These are phyloP conservation scores for Hemithea aestivaria DNA, from an alignment of 2,888 invertebrate species.

Conservation along the genomic window DNA sequence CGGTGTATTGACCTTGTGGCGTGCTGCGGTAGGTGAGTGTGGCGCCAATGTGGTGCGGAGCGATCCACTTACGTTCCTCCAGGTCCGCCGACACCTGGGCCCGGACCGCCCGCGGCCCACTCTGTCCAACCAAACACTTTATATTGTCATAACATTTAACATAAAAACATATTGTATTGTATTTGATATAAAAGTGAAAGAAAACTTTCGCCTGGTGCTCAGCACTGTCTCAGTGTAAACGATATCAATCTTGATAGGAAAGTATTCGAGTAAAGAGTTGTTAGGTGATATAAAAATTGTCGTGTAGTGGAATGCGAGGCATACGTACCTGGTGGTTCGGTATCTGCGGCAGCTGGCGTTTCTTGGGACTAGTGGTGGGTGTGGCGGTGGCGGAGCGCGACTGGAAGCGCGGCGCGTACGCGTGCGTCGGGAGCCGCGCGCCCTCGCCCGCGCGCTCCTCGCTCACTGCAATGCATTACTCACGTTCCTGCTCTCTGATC, in stretches of 20 bases:
- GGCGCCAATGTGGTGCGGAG: constrained; percentile 87
- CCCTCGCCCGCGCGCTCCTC: constrained; percentile 51
- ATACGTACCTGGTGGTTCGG: constrained; percentile 81
- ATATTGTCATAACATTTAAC: constrained; percentile 3
- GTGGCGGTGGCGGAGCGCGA: constrained; percentile 94
- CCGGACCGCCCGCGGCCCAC: constrained; percentile 82
- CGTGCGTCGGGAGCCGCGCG: constrained; percentile 75
- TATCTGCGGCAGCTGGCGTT: constrained; percentile 97
- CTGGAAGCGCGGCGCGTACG: constrained; percentile 84
- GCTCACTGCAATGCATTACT: constrained; percentile 49
- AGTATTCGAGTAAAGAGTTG: too few species aligned
- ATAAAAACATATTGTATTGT: too few species aligned
- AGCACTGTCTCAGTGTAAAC: too few species aligned
- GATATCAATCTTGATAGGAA: too few species aligned
- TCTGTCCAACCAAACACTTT: constrained; percentile 45
- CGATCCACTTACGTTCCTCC: constrained; percentile 86
- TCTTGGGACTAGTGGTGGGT: constrained; percentile 96
- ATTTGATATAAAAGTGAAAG: too few species aligned
- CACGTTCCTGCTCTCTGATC: constrained; percentile 34
- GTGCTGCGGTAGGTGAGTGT: constrained; percentile 89
- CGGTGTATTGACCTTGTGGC: constrained; percentile 82
- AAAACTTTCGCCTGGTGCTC: too few species aligned
- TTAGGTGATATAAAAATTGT: background rate
- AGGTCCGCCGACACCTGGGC: constrained; percentile 85
- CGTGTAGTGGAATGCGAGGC: background rate